Percentiles rank a stretch among this genome's conserved stretches.
These are phyloP conservation scores for Diarsia rubi DNA, from an alignment of 2,888 invertebrate species.

Conservation along the genomic window DNA sequence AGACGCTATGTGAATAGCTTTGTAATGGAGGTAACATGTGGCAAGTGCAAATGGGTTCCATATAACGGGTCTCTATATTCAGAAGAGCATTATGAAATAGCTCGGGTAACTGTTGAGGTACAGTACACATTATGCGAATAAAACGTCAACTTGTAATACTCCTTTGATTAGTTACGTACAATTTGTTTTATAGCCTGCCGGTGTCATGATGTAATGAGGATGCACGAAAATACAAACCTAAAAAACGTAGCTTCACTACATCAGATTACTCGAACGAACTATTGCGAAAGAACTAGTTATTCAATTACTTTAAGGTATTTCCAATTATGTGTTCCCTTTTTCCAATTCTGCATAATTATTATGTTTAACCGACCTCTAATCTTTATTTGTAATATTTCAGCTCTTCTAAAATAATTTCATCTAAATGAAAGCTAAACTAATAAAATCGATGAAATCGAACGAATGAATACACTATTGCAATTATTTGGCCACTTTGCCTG, in stretches of 20 bases:
- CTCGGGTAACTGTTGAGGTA: conserved; percentile 71
- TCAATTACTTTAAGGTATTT: neutral
- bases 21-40: conserved; percentile 83
- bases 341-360: neutral
- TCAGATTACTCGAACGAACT: conserved; percentile 11
- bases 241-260: conserved; percentile 33
- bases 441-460: neutral
- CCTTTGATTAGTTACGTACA: conserved; percentile 25
- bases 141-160: conserved; percentile 43
- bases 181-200: conserved; percentile 26
- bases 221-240: conserved; percentile 49
- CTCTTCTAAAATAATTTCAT: neutral
- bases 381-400: too few relatives aligned
- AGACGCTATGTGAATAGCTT: conserved; percentile 79
- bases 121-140: conserved; percentile 47
- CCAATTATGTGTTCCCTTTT: neutral
- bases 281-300: conserved; percentile 24
- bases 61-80: conserved; percentile 82
- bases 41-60: conserved; percentile 84
- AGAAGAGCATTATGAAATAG: conserved; percentile 75
- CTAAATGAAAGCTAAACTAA: neutral
- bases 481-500: neutral
- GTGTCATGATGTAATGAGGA: conserved; percentile 50
- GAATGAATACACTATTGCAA: neutral
- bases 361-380: neutral